Evolutionary conservation across 1,140 invertebrate species (phyloP).

Genomic region (Agraylea sexmaculata): DNA sequence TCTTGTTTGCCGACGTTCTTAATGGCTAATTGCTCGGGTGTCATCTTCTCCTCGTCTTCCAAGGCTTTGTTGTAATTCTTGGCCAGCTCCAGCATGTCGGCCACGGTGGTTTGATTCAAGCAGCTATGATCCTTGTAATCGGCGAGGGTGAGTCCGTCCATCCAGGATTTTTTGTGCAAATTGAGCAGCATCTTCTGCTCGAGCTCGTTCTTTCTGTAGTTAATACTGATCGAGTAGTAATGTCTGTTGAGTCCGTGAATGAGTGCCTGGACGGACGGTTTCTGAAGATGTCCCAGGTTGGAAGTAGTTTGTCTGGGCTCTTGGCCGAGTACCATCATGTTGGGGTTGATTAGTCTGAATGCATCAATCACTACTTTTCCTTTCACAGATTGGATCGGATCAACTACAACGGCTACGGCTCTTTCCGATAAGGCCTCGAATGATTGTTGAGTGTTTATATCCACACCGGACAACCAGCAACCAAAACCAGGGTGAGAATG

Average conservation of each 20-base stretch:
- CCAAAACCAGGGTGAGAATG: constrained; percentile 99
- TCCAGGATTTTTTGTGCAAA: constrained; percentile 99
- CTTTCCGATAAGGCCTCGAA: constrained; percentile 97
- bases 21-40: constrained; percentile 97
- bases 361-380: constrained; percentile 94
- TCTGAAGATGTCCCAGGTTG: constrained; percentile 96
- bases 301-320: constrained; percentile 98
- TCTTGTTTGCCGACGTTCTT: constrained; percentile 99
- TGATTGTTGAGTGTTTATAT: constrained; percentile 99
- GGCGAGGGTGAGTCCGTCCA: constrained; percentile 89
- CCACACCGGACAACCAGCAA: constrained; percentile 99
- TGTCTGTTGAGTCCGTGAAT: constrained; percentile 98
- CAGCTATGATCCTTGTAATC: constrained; percentile 93
- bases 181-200: constrained; percentile 99
- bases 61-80: constrained; percentile 98
- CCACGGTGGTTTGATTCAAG: constrained; percentile 83
- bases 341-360: constrained; percentile 95
- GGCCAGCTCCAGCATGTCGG: constrained; percentile 93
- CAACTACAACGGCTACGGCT: constrained; percentile 98
- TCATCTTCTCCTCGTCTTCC: constrained; percentile 99
- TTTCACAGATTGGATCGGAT: constrained; percentile 99
- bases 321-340: constrained; percentile 98
- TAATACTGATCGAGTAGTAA: constrained; percentile 99
- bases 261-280: constrained; percentile 97
- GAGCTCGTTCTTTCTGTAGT: constrained; percentile 97